These are phyloP conservation scores for Ophion ventricosus DNA, from an alignment of 2,888 invertebrate genomes.

Conservation along the genomic window DNA sequence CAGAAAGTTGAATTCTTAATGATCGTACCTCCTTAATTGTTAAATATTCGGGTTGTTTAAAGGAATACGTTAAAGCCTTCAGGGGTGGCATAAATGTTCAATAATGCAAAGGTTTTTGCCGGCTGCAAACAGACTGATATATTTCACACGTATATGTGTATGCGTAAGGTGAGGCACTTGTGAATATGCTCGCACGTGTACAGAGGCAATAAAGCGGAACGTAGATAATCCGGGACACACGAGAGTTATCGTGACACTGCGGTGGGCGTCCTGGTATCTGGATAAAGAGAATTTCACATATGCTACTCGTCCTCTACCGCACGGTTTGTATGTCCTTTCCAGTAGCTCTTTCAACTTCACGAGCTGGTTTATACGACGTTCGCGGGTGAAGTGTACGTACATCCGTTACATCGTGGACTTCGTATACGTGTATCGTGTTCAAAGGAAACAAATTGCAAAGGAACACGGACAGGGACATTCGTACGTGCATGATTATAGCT, in stretches of 20 bases:
- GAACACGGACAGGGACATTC: no score
- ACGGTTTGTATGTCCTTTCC: slow-evolving; percentile 23
- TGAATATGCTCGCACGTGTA: slow-evolving; percentile 26
- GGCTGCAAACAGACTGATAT: background rate
- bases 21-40: no score
- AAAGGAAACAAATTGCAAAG: no score
- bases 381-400: no score
- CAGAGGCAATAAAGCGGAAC: slow-evolving; percentile 42
- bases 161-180: background rate
- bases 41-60: no score
- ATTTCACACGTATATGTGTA: slow-evolving; percentile 3
- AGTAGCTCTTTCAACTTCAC: slow-evolving; percentile 44
- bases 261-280: slow-evolving; percentile 31
- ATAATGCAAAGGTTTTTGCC: background rate
- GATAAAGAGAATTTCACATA: slow-evolving; percentile 58
- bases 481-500: no score
- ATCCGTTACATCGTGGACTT: no score
- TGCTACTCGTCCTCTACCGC: slow-evolving; percentile 12
- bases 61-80: no score
- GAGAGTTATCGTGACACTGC: slow-evolving; percentile 49
- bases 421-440: no score
- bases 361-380: no score
- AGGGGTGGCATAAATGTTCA: background rate
- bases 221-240: slow-evolving; percentile 44
- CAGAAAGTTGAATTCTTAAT: no score